A percentile compares a stretch with the other conserved stretches of the same genome.
Evolutionary conservation across 1,140 invertebrate species (phyloP).

Genomic region (Dicyema japonicum): DNA sequence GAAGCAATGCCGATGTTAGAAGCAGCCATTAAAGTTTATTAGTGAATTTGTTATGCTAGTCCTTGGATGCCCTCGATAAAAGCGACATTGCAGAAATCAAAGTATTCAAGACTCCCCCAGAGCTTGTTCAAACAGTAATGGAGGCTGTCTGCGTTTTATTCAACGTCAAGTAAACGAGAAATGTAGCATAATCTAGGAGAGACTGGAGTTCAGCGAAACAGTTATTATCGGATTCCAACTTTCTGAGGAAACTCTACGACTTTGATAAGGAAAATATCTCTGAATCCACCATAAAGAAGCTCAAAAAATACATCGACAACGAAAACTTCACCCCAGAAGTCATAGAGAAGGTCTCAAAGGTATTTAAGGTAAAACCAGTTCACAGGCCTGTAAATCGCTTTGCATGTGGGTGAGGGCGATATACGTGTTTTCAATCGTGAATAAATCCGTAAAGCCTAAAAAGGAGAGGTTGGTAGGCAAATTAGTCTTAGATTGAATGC

Average conservation of each 20-base stretch:
- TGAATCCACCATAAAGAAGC: conserved; percentile 37
- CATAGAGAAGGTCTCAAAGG: conserved; percentile 15
- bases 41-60: too few relatives aligned
- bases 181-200: conserved; percentile 7
- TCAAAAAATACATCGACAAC: conserved; percentile 26
- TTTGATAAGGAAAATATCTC: conserved; percentile 42
- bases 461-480: conserved; percentile 28
- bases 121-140: conserved; percentile 26
- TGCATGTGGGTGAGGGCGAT: conserved; percentile 21
- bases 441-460: conserved; percentile 28
- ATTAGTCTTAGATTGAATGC: conserved; percentile 25
- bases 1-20: conserved; percentile 46
- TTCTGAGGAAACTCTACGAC: conserved; percentile 15
- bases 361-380: conserved; percentile 9
- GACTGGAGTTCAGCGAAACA: conserved; percentile 18
- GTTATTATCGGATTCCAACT: conserved; percentile 15
- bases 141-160: conserved; percentile 51
- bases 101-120: conserved; percentile 36
- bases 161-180: conserved; percentile 32
- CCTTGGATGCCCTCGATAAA: conserved; percentile 47
- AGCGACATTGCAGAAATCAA: conserved; percentile 54
- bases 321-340: conserved; percentile 24
- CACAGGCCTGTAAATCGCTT: conserved; percentile 16
- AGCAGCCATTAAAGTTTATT: conserved; percentile 34
- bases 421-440: conserved; percentile 15